These are phyloP conservation scores for Homarus gammarus DNA, from an alignment of 2,888 invertebrate species.

Conservation along the genomic window DNA sequence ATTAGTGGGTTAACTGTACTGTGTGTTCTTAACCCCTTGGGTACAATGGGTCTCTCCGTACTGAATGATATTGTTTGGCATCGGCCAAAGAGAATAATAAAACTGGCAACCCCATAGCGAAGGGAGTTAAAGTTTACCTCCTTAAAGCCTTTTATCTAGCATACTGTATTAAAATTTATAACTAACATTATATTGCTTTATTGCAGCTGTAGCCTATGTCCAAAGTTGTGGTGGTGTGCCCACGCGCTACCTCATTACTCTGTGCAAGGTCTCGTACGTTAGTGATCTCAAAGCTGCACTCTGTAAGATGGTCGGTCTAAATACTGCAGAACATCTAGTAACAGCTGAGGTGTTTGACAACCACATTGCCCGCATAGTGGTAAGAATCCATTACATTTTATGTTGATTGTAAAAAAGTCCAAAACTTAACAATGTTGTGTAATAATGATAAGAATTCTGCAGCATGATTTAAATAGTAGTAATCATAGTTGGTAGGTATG, in stretches of 20 bases:
- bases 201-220: conserved; percentile 73
- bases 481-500: no score
- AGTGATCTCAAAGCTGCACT: conserved; percentile 82
- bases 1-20: no score
- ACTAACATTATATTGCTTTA: background rate
- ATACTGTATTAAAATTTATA: no score
- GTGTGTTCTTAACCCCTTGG: no score
- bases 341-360: conserved; percentile 83
- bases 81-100: background rate
- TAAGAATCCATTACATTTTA: conserved; percentile 77
- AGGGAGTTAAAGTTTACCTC: no score
- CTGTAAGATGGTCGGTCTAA: conserved; percentile 79
- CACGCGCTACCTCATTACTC: conserved; percentile 79
- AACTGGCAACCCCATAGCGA: no score
- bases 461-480: no score
- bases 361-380: conserved; percentile 83
- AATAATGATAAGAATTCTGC: no score
- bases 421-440: no score
- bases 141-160: no score
- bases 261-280: conserved; percentile 83
- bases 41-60: no score
- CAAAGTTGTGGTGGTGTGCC: conserved; percentile 56
- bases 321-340: conserved; percentile 79
- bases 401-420: background rate
- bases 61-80: background rate